Conservation (phyloP, 2,797 vertebrate genomes). For the Jordanella pulchra region DNA sequence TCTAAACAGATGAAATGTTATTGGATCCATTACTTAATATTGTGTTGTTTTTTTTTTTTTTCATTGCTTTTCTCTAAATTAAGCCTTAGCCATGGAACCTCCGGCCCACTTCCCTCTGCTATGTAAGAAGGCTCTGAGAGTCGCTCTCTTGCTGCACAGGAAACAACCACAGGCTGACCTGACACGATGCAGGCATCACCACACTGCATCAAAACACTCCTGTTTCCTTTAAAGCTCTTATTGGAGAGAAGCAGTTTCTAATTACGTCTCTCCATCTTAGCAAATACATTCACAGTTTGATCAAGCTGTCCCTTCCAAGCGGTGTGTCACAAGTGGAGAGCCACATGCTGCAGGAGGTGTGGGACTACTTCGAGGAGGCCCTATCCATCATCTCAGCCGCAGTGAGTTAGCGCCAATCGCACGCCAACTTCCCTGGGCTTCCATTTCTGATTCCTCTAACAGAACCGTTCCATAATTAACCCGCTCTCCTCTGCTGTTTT, state of each 20-base stretch:
- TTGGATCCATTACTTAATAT: not conserved
- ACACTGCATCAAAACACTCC: slow-evolving; percentile 17
- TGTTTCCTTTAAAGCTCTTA: not conserved
- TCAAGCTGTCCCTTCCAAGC: slow-evolving; percentile 86
- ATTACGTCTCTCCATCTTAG: slow-evolving; percentile 67
- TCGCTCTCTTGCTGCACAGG: slow-evolving; percentile 82
- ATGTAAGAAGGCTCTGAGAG: slow-evolving; percentile 88
- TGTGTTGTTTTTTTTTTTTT: not conserved
- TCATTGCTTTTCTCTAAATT: slow-evolving; percentile 10
- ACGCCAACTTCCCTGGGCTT: slow-evolving; percentile 51
- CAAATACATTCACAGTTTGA: slow-evolving; percentile 88
- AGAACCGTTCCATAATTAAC: slow-evolving; percentile 71
- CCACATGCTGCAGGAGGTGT: slow-evolving; percentile 83
- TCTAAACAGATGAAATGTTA: not conserved
- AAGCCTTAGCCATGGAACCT: slow-evolving; percentile 89
- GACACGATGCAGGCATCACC: slow-evolving; percentile 81
- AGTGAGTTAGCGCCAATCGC: slow-evolving; percentile 84
- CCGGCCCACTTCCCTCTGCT: slow-evolving; percentile 87
- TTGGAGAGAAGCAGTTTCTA: slow-evolving; percentile 9
- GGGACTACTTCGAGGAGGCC: slow-evolving; percentile 88
- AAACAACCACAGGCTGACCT: slow-evolving; percentile 79
- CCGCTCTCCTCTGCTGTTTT: slow-evolving; percentile 68
- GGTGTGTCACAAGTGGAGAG: slow-evolving; percentile 79
- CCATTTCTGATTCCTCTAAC: slow-evolving; percentile 55
- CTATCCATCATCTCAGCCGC: slow-evolving; percentile 79